Base-by-base conservation (phyloP, 2,888 invertebrate genomes). In the Tupiocoris notatus region DNA sequence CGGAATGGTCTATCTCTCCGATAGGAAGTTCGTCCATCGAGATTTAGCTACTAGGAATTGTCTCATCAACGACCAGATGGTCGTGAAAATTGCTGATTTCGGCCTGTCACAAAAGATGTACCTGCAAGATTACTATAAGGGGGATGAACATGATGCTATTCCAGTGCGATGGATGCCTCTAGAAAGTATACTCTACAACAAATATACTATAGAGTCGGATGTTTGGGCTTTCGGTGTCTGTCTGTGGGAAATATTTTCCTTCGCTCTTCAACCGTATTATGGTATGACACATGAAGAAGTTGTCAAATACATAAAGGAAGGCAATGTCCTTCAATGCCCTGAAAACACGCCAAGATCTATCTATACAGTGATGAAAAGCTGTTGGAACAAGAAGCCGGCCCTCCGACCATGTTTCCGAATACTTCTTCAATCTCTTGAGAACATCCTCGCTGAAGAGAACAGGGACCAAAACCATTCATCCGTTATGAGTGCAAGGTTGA, bases 141-240 rank as follows among this genome's bases (percentile, higher is more conserved):
- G 97, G 12, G 92, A 95, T 84, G 95, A 96, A 82, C 92, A 95
- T 83, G 96, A 96, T 85, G 96, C 96, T 17, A 96, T 98, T 81
- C 97, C 97, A 54, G 95, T 98, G 22, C 88, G 98, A 83, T 98
- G 98, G 98, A 97, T 98, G 96, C 97, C 97, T 21, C 86, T 96
- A 78, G 97, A 98, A 85, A 94, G 96, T 84, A 96, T 98, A 84
- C 87, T 97, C 73, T 96, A 96, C 84, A 97, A 96, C 85, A 96
- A 96, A 84, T 98, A 96, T 85, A 96, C 97, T 16, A 88, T 94
- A 78, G 96, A 97, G 84, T 95, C 96, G 12, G 98, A 98, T 85
- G 95, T 98, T 0, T 98, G 97, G 97, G 96, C 97, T 16, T 98
- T 93, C 86, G 98, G 96, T 70, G 95, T 98, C 18, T 94, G 95